Conservation (phyloP, 2,888 invertebrate genomes). For the Physocephala rufipes region DNA sequence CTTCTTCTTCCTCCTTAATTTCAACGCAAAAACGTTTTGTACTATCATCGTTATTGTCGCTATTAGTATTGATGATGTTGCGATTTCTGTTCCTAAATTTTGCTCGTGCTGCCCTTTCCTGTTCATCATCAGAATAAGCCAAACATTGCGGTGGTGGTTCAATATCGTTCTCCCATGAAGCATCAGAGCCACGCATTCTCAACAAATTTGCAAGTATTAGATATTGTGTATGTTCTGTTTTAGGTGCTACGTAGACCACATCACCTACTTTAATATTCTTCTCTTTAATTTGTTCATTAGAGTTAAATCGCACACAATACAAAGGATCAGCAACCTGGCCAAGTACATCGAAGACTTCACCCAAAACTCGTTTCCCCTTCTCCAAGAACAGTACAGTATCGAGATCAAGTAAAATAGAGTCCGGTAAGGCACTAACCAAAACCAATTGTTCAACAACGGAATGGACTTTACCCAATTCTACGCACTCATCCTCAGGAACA, state of each 20-base stretch:
- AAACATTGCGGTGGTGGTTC: conserved; percentile 78
- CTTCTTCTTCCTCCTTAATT: not conserved
- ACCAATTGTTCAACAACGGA: conserved; percentile 81
- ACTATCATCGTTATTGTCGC: conserved; percentile 46
- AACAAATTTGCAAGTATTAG: conserved; percentile 78
- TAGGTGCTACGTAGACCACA: conserved; percentile 85
- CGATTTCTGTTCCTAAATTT: conserved; percentile 59
- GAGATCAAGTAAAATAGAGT: conserved; percentile 81
- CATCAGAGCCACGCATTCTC: conserved; percentile 86
- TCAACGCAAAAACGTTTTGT: conserved; percentile 44
- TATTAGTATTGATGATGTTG: too few relatives aligned
- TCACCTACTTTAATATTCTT: conserved; percentile 75
- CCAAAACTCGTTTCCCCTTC: conserved; percentile 76
- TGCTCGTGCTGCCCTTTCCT: conserved; percentile 71
- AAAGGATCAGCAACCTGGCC: conserved; percentile 86
- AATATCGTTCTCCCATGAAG: conserved; percentile 84
- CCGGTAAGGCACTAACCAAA: conserved; percentile 74
- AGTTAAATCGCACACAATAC: conserved; percentile 92
- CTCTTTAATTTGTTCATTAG: conserved; percentile 75
- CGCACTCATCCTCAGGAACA: conserved; percentile 78
- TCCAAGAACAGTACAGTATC: conserved; percentile 89
- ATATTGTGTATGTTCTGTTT: conserved; percentile 77
- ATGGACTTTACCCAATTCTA: conserved; percentile 77
- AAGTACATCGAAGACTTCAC: conserved; percentile 88
- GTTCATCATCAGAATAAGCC: conserved; percentile 91